Conservation (phyloP, 2,888 invertebrate genomes). For the Volucella zonaria region DNA sequence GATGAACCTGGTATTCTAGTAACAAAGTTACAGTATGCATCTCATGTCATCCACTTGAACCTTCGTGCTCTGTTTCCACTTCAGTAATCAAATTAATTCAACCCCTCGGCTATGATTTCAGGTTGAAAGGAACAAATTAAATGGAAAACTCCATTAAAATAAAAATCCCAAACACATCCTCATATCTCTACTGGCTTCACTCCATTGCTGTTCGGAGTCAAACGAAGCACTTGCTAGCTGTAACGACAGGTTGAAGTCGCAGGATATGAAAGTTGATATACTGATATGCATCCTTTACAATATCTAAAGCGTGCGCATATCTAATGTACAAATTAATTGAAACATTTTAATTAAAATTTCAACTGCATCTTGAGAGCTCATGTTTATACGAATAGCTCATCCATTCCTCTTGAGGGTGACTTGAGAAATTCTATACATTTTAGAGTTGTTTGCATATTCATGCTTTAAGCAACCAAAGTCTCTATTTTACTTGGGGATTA, state of each 20-base stretch:
- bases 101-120: no score
- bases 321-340: slow-evolving; percentile 41
- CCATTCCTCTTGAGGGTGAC: slow-evolving; percentile 10
- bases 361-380: slow-evolving; percentile 8
- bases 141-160: neutral
- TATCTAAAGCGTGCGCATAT: slow-evolving; percentile 25
- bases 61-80: no score
- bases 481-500: neutral
- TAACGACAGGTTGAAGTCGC: slow-evolving; percentile 2
- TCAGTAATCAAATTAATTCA: no score
- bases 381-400: neutral
- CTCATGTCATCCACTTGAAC: no score
- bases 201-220: neutral
- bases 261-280: neutral
- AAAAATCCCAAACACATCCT: neutral
- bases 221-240: slow-evolving; percentile 1
- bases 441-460: slow-evolving; percentile 31
- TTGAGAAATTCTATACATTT: slow-evolving; percentile 11
- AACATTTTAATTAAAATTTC: slow-evolving; percentile 58
- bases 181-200: no score
- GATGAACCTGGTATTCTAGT: no score
- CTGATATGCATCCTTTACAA: neutral
- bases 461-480: neutral
- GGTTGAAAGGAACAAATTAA: neutral
- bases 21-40: no score